Percentiles rank a stretch among this genome's conserved stretches.
phyloP scores from a whole-genome alignment of 1,140 invertebrate genomes.

The Mycetomoellerius zeteki region DNA sequence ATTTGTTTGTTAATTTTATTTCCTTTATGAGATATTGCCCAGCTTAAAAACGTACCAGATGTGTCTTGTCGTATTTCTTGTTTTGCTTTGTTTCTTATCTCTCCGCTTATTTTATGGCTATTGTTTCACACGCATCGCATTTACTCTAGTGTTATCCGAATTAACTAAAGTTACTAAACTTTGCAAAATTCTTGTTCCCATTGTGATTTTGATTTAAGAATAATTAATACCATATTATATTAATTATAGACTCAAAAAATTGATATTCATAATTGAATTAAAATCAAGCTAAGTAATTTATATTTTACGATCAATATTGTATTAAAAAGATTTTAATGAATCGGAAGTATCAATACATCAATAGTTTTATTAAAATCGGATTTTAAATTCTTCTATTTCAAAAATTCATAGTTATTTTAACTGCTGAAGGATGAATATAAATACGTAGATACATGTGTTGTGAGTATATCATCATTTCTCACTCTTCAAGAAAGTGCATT shows the following conservation, averaged over 20 bases:
- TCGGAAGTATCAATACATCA: background rate
- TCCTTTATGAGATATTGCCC: background rate
- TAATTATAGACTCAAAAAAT: background rate
- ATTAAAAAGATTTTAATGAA: background rate
- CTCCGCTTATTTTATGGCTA: background rate
- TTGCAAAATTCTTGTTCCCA: slow-evolving; percentile 1
- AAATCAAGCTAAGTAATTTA: background rate
- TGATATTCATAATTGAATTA: slow-evolving; percentile 13
- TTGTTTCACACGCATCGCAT: slow-evolving; percentile 8
- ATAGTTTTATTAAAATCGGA: no score
- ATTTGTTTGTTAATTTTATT: slow-evolving; percentile 23
- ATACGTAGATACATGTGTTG: background rate
- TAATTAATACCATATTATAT: slow-evolving; percentile 20
- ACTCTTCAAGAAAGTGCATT: slow-evolving; percentile 42
- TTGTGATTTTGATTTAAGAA: background rate
- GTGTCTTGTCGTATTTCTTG: background rate
- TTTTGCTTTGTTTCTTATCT: slow-evolving; percentile 12
- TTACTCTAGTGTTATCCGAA: background rate
- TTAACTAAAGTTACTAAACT: slow-evolving; percentile 43
- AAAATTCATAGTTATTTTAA: background rate
- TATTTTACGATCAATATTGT: background rate
- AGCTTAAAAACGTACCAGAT: background rate
- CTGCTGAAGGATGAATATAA: background rate
- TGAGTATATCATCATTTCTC: background rate
- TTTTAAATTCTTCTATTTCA: no score